Conservation (phyloP, 2,113 vertebrate species). For the Boleophthalmus pectinirostris region DNA sequence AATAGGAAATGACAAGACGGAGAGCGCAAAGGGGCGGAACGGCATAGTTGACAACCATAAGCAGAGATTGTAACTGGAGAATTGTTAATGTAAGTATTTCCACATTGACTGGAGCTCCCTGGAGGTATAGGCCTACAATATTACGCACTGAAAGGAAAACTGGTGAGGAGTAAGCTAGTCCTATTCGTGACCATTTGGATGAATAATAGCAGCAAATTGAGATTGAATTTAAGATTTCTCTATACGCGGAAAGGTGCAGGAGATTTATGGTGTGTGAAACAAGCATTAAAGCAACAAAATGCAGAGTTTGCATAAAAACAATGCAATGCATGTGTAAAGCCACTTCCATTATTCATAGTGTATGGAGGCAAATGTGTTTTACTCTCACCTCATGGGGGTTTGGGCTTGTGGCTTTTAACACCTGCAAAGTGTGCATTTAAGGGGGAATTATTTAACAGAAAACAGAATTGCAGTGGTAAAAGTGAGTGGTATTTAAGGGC, state of each 20-base stretch:
- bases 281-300: conserved; percentile 1
- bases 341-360: background rate
- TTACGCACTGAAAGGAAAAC: conserved; percentile 19
- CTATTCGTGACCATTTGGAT: background rate
- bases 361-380: conserved; percentile 1
- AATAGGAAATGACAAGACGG: conserved; percentile 68
- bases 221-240: background rate
- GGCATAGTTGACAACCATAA: conserved; percentile 47
- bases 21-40: conserved; percentile 53
- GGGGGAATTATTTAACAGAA: background rate
- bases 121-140: conserved; percentile 24
- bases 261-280: background rate
- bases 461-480: background rate
- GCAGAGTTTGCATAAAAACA: conserved; percentile 7
- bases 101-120: conserved; percentile 41
- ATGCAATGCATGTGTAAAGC: background rate
- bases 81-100: conserved; percentile 64
- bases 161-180: background rate
- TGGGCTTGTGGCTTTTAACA: background rate
- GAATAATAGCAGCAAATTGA: background rate
- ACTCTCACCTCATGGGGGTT: background rate
- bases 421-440: conserved; percentile 3
- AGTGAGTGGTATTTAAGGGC: background rate
- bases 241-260: background rate
- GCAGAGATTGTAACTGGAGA: conserved; percentile 70